Evolutionary conservation across 2,797 vertebrate species (phyloP).

Genomic region (Ctenosaura bakeri): DNA sequence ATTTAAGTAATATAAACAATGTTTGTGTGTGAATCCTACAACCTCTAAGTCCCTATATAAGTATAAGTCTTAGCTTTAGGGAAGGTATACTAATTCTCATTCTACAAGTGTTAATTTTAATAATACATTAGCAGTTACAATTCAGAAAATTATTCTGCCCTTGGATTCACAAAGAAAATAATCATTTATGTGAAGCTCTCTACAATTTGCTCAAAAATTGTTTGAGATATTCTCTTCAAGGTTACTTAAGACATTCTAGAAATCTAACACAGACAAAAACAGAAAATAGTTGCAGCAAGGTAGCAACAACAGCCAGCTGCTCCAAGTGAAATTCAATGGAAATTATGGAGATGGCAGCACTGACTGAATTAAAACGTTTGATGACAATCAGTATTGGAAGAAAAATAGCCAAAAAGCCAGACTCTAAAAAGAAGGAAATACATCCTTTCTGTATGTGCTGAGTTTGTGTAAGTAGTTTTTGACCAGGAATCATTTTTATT

Average conservation of each 20-base stretch:
- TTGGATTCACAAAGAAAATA: background rate
- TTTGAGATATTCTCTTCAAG: background rate
- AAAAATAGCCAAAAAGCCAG: background rate
- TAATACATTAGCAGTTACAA: background rate
- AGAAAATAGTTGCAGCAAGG: background rate
- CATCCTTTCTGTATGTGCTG: background rate
- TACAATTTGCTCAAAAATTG: background rate
- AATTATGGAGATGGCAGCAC: background rate
- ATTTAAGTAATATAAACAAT: too few relatives aligned
- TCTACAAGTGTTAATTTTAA: background rate
- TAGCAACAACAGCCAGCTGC: background rate
- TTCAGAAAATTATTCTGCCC: background rate
- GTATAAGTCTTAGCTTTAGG: background rate
- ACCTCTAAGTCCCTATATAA: too few relatives aligned
- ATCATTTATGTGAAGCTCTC: background rate
- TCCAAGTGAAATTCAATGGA: constrained; percentile 13
- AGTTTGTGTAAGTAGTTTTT: background rate
- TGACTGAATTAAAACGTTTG: constrained; percentile 15
- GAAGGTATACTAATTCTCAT: background rate
- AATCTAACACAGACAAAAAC: background rate
- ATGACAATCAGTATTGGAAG: background rate
- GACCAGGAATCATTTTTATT: background rate
- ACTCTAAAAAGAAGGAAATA: constrained; percentile 4
- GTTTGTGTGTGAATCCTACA: too few relatives aligned
- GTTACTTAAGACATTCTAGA: background rate